Percentiles rank a stretch among this genome's conserved stretches.
Evolutionary conservation across 2,888 invertebrate species (phyloP).

Genomic region (Augiades crinisus): DNA sequence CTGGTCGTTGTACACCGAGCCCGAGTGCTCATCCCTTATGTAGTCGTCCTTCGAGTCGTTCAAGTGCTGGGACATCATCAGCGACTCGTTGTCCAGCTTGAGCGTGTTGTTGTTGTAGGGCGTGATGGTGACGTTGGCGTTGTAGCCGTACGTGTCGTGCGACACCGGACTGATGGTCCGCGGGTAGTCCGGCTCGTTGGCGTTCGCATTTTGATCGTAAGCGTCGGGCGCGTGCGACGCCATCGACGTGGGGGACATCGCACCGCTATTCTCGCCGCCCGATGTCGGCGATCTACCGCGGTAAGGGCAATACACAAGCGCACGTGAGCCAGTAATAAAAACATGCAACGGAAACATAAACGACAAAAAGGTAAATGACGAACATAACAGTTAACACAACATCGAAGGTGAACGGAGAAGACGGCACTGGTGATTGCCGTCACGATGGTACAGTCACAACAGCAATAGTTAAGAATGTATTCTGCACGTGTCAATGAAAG

Average conservation of each 20-base stretch:
- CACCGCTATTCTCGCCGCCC: slow-evolving; percentile 64
- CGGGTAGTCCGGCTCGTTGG: slow-evolving; percentile 58
- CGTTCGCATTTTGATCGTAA: slow-evolving; percentile 50
- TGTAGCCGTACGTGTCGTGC: slow-evolving; percentile 84
- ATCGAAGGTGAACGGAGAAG: slow-evolving; percentile 55
- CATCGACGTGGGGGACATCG: slow-evolving; percentile 70
- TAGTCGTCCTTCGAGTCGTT: slow-evolving; percentile 69
- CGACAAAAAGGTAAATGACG: slow-evolving; percentile 53
- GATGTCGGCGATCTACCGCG: slow-evolving; percentile 75
- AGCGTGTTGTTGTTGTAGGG: slow-evolving; percentile 75
- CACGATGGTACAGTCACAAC: not conserved
- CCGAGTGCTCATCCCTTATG: slow-evolving; percentile 59
- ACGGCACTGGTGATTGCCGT: slow-evolving; percentile 28
- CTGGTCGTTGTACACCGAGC: slow-evolving; percentile 61
- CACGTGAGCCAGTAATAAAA: slow-evolving; percentile 77
- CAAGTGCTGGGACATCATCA: slow-evolving; percentile 66
- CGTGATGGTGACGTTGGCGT: slow-evolving; percentile 46
- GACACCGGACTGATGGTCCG: slow-evolving; percentile 65
- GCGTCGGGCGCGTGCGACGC: slow-evolving; percentile 54
- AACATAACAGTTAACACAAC: slow-evolving; percentile 50
- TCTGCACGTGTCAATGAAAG: slow-evolving; percentile 11
- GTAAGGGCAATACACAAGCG: slow-evolving; percentile 68
- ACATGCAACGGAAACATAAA: slow-evolving; percentile 73
- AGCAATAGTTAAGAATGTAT: not conserved
- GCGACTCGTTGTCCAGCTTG: slow-evolving; percentile 73